A percentile compares a stretch with the other conserved stretches of the same genome.
These are phyloP conservation scores for Saccopteryx leptura DNA, from an alignment of 2,113 vertebrate species.

Conservation along the genomic window DNA sequence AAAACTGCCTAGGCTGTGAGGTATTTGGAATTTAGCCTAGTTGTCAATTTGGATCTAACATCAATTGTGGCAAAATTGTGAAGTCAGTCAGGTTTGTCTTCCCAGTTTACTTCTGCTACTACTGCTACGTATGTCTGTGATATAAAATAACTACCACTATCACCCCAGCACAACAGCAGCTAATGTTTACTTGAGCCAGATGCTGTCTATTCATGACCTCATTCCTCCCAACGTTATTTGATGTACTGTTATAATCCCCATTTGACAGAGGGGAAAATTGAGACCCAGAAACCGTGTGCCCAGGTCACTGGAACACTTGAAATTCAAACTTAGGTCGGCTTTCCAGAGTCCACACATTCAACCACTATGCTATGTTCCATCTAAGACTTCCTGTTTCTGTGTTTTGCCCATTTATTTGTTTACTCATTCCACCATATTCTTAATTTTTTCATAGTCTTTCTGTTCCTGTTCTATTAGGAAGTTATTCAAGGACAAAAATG, in stretches of 20 bases:
- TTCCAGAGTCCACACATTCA: background rate
- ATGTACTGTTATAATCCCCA: background rate
- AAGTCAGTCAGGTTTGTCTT: constrained; percentile 31
- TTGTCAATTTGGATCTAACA: constrained; percentile 55
- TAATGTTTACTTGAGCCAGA: background rate
- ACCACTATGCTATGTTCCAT: background rate
- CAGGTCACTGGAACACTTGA: background rate
- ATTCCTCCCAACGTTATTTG: background rate
- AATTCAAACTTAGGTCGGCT: background rate
- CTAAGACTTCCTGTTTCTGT: background rate
- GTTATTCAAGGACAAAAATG: background rate
- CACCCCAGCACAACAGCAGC: background rate
- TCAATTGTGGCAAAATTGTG: constrained; percentile 44
- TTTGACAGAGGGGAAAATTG: background rate
- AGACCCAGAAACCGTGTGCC: background rate
- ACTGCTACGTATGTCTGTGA: background rate
- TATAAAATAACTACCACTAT: background rate
- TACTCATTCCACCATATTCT: background rate
- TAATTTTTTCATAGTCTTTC: background rate
- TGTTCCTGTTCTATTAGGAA: background rate
- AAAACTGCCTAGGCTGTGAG: constrained; percentile 24
- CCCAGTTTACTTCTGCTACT: background rate
- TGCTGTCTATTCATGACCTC: background rate
- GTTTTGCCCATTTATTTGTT: background rate
- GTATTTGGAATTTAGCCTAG: constrained; percentile 64